Percentiles rank a stretch among this genome's conserved stretches.
Evolutionary conservation across 2,113 vertebrate genomes (phyloP).

Genomic region (Pantherophis guttatus): DNA sequence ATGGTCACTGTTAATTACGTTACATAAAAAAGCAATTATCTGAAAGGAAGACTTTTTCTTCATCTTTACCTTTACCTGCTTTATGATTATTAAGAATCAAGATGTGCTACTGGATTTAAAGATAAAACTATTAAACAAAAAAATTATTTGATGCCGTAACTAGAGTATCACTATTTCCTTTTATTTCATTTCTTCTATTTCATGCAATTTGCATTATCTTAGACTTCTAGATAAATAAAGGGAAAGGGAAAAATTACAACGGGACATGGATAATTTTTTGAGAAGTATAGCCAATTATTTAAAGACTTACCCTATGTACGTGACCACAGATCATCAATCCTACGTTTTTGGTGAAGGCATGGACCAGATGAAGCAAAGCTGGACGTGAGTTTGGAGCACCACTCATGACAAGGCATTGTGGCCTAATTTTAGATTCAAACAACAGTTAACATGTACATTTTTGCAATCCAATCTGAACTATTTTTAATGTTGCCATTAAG

Average conservation of each 20-base stretch:
- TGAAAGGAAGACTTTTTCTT: not conserved
- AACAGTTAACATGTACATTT: constrained; percentile 21
- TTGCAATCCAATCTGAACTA: not conserved
- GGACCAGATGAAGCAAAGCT: constrained; percentile 91
- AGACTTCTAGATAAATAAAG: not conserved
- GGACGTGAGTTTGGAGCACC: constrained; percentile 92
- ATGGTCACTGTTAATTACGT: not conserved
- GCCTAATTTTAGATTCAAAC: constrained; percentile 69
- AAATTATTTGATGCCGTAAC: not conserved
- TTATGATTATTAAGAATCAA: not conserved
- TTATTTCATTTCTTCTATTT: not conserved
- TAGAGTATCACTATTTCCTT: not conserved
- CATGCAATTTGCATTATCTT: not conserved
- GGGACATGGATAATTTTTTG: not conserved
- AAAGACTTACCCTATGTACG: constrained; percentile 85
- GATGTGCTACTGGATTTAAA: not conserved
- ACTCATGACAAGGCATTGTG: constrained; percentile 97
- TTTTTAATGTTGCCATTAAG: not conserved
- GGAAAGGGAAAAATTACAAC: not conserved
- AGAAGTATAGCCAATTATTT: constrained; percentile 11
- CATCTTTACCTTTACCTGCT: not conserved
- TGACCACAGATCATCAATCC: constrained; percentile 97
- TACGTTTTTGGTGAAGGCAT: constrained; percentile 96
- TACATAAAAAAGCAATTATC: not conserved
- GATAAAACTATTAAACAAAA: not conserved